Evolutionary conservation across 2,888 invertebrate species (phyloP).

Genomic region (Idaea dimidiata): DNA sequence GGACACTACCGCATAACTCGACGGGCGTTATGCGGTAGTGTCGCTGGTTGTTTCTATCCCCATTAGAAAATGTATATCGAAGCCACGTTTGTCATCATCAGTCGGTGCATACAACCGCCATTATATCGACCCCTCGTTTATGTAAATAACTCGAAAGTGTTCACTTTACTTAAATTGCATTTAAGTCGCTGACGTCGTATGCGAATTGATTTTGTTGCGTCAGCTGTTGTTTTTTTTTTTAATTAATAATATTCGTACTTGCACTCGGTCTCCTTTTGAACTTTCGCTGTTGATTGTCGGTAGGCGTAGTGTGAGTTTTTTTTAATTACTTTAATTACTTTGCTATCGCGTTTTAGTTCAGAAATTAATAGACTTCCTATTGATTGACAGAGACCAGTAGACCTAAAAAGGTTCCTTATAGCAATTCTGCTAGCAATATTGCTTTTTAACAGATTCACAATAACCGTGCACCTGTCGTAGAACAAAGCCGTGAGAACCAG

Average conservation of each 20-base stretch:
- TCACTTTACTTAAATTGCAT: conserved; percentile 76
- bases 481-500: too few relatives aligned
- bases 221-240: conserved; percentile 24
- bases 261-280: conserved; percentile 32
- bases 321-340: not conserved
- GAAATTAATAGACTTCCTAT: too few relatives aligned
- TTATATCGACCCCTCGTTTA: conserved; percentile 47
- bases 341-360: not conserved
- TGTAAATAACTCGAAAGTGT: conserved; percentile 74
- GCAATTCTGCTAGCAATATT: too few relatives aligned
- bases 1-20: too few relatives aligned
- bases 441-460: too few relatives aligned
- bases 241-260: conserved; percentile 27
- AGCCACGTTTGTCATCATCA: not conserved
- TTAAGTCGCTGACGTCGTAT: conserved; percentile 75
- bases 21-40: too few relatives aligned
- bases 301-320: conserved; percentile 63
- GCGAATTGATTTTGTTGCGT: conserved; percentile 52
- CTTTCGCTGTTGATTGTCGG: conserved; percentile 60
- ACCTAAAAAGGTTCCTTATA: too few relatives aligned
- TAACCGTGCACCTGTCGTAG: too few relatives aligned
- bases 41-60: too few relatives aligned
- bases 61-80: not conserved
- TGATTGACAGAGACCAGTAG: too few relatives aligned
- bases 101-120: not conserved